phyloP scores from a whole-genome alignment of 1,140 invertebrate genomes.

The Venturia canescens region DNA sequence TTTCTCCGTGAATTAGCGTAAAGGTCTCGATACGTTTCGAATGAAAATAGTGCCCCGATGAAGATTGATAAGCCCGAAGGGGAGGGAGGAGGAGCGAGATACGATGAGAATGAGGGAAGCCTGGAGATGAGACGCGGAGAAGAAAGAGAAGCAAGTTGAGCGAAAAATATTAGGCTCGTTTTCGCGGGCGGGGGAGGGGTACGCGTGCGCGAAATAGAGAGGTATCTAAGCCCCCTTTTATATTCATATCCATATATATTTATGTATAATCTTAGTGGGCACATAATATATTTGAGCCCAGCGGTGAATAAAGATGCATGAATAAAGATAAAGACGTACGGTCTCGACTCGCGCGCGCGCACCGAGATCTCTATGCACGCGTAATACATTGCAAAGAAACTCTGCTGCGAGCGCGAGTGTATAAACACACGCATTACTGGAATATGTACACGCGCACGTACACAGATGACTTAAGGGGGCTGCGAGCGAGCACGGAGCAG shows the following conservation, averaged over 20 bases:
- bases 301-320: constrained; percentile 32
- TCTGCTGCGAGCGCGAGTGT: too few relatives aligned
- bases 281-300: constrained; percentile 15
- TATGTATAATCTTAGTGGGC: background rate
- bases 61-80: background rate
- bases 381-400: background rate
- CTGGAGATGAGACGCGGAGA: too few relatives aligned
- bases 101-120: background rate
- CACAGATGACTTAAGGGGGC: too few relatives aligned
- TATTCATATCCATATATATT: background rate
- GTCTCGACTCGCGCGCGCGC: background rate
- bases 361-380: background rate
- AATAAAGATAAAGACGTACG: constrained; percentile 30
- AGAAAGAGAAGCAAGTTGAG: background rate
- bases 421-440: too few relatives aligned
- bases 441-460: too few relatives aligned
- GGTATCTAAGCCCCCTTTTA: constrained; percentile 8
- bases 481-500: too few relatives aligned
- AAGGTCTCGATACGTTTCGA: too few relatives aligned
- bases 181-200: background rate
- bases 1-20: too few relatives aligned
- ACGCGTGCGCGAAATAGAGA: constrained; percentile 22
- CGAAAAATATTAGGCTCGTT: background rate
- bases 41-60: constrained; percentile 10
- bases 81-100: constrained; percentile 2